Evolutionary conservation across 2,888 invertebrate species (phyloP), one percentile per base, ranked within the genome.

Genomic region (Andrena fulva): DNA sequence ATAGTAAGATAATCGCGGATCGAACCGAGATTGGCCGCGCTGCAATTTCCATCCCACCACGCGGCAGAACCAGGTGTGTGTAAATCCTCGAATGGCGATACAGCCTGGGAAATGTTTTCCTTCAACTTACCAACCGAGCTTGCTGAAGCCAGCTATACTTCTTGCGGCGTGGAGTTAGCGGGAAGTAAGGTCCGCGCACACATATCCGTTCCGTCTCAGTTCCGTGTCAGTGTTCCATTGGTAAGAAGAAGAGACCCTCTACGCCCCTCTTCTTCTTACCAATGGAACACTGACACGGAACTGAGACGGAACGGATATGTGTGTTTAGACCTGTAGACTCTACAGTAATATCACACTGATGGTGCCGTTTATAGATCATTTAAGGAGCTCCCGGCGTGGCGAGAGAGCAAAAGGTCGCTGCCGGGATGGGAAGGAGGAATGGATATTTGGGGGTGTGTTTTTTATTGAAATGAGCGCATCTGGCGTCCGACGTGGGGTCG

Each of bases 391-490:
- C 69, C 62, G 68, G 16, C 20, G 68, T 76, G 67, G 71, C 68
- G 77, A 87, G 77, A 80, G 85, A 85, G 80, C 85, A 82, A 74
- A 80, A 79, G 76, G 33, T 42, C 20, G 33, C n/a, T 16, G 48
- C 10, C 7, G 42, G 48, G 12, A 31, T 50, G 50, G 56, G 75
- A 74, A 68, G 60, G 76, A 77, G 77, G 67, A 74, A 78, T 75
- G 70, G 84, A 89, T 89, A 88, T 87, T 87, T 84, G 71, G 79
- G 78, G 76, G 71, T 82, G 71, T 84, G 83, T 87, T 87, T 90
- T 87, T 89, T 89, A 89, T 91, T 90, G 87, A 90, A 88, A 90
- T 88, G 89, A 91, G 87, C 88, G 87, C 92, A 91, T 91, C 90
- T 91, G 91, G 89, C 85, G 86, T 79, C 81, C 85, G 62, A 77